phyloP scores from a whole-genome alignment of 1,140 invertebrate species.

The Whitmania pigra region DNA sequence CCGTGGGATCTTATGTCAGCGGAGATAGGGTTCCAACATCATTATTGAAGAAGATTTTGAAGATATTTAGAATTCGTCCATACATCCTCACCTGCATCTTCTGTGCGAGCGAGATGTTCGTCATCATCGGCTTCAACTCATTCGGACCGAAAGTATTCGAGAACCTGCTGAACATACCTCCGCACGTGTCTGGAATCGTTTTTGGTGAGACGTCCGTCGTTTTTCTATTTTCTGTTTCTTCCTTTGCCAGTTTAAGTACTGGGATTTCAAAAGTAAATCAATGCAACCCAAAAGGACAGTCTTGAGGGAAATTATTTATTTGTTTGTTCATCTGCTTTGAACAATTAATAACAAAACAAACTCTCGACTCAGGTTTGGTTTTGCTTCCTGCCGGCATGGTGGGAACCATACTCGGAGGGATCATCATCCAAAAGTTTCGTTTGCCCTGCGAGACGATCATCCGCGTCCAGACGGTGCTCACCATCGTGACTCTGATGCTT shows the following conservation, averaged over 20 bases:
- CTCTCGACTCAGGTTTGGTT: slow-evolving; percentile 2
- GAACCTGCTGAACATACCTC: not conserved
- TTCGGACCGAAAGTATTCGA: slow-evolving; percentile 16
- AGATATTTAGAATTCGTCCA: not conserved
- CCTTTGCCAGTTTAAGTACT: too few species aligned
- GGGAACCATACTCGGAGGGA: slow-evolving; percentile 14
- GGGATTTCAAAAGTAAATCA: too few species aligned
- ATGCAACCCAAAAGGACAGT: too few species aligned
- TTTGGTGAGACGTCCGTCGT: not conserved
- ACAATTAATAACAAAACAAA: too few species aligned
- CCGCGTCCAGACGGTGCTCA: slow-evolving; percentile 2
- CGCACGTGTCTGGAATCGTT: not conserved
- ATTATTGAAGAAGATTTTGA: slow-evolving; percentile 2
- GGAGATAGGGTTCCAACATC: too few species aligned
- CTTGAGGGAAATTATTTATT: too few species aligned
- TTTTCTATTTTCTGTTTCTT: not conserved
- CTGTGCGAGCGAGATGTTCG: slow-evolving; percentile 4
- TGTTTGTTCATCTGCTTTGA: too few species aligned
- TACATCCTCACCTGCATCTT: not conserved
- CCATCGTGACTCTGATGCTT: not conserved
- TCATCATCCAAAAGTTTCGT: slow-evolving; percentile 2
- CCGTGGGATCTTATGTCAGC: too few species aligned
- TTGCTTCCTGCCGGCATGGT: slow-evolving; percentile 11
- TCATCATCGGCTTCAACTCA: slow-evolving; percentile 8
- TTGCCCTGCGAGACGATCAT: slow-evolving; percentile 5